Base-by-base conservation (phyloP, 2,888 invertebrate genomes). In the Anaspis maculata region DNA sequence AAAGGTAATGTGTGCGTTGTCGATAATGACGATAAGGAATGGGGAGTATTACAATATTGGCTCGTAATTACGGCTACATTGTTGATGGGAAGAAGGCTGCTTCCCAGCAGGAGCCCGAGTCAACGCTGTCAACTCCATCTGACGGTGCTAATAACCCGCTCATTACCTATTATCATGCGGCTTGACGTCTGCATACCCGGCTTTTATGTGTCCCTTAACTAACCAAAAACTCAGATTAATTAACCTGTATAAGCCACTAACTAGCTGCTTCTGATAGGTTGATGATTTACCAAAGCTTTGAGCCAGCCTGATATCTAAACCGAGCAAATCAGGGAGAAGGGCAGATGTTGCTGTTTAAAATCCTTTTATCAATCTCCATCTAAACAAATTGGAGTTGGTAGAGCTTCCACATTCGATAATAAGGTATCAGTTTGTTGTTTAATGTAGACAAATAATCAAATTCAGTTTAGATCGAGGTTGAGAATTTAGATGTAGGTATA, bases 161-260 rank as follows among this genome's bases (percentile, higher is more conserved):
- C 57, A 59, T 61, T 61, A 61, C 56, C 53, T 55, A 56, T 59
- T 57, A 58, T 57, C 56, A 56, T 56, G 57, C 48, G 49, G 51
- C 47, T 56, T 52, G 57, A 56, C 54, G 50, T 54, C 49, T 52
- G 51, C 46, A 48, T 49, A 49, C 46, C 32, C 46, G 46, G 49
- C 57, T 52, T 56, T 56, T 57, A 54, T 56, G 52, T 51, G 50
- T 46, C 50, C 52, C 46, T 52, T 56, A 56, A 59, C 56, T 54
- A 56, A 57, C 58, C 57, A 57, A 57, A 57, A 59, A 59, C 56
- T 55, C 51, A 48, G 55, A 56, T 57, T 59, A 56, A 59, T 59
- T 57, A 57, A 57, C 55, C 52, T 55, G 56, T 48, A 54, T 49
- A 56, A 56, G 49, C 52, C 55, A 42, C 51, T 56, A 56, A 58